Percentiles rank a stretch among this genome's conserved stretches.
Conservation (phyloP, 2,888 invertebrate species). For the Synergus japonicus region DNA sequence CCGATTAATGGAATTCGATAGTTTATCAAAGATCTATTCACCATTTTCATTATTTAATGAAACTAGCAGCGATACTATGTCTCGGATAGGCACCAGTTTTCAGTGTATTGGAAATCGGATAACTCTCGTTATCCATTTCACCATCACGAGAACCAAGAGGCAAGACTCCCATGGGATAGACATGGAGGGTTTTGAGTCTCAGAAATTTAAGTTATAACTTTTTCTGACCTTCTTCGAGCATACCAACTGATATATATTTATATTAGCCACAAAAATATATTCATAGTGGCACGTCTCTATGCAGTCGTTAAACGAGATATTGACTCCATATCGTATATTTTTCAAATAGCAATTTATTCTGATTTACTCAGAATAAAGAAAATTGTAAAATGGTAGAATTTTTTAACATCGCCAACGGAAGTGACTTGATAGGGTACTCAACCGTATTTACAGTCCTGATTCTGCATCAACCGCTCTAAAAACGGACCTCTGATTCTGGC, state of each 20-base stretch:
- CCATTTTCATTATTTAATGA: background rate
- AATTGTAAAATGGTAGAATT: conserved; percentile 3
- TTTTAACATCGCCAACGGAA: background rate
- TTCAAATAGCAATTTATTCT: background rate
- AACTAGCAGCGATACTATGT: background rate
- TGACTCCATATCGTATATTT: background rate
- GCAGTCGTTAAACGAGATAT: background rate
- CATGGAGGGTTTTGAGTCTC: background rate
- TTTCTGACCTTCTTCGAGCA: background rate
- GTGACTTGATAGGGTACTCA: conserved; percentile 17
- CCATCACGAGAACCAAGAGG: background rate
- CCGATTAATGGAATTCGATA: conserved; percentile 1
- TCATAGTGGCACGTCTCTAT: background rate
- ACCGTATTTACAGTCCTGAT: background rate
- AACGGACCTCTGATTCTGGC: background rate
- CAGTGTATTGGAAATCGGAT: background rate
- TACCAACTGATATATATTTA: background rate
- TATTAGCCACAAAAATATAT: background rate
- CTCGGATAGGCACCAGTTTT: background rate
- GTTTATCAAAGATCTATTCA: background rate
- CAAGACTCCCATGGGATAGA: background rate
- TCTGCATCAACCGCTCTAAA: background rate
- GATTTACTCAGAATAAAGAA: background rate
- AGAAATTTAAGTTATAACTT: background rate
- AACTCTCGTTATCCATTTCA: background rate